These are phyloP conservation scores for Felis chaus DNA, from an alignment of 2,113 vertebrate genomes.

Conservation along the genomic window DNA sequence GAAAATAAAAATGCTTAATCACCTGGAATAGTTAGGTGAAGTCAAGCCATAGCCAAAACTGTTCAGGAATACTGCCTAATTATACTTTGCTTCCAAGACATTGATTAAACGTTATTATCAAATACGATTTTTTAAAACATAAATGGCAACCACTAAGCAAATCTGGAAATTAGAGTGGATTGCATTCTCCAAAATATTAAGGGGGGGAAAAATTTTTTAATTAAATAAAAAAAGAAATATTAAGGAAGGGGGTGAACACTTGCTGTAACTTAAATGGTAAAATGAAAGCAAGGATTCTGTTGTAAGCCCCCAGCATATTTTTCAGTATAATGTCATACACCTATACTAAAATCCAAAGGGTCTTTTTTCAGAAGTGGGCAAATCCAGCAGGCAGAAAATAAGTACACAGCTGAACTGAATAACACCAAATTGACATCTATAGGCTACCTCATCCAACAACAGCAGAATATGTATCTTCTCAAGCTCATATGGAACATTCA, in stretches of 20 bases:
- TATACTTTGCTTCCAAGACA: neutral
- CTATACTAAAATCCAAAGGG: neutral
- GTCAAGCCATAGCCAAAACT: neutral
- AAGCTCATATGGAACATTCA: neutral
- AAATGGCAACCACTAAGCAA: neutral
- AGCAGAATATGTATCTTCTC: neutral
- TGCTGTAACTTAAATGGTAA: neutral
- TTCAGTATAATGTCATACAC: neutral
- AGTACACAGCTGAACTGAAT: neutral
- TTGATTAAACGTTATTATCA: neutral
- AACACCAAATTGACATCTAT: neutral
- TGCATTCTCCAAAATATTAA: neutral
- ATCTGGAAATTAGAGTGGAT: neutral
- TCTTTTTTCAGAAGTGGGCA: neutral
- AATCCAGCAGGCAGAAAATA: neutral
- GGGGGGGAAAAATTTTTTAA: neutral
- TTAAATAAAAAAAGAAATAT: neutral
- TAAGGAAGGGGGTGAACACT: neutral
- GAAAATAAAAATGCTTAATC: neutral
- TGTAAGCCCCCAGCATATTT: neutral
- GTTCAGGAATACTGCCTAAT: neutral
- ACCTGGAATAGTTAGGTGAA: conserved; percentile 21
- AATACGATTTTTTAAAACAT: neutral
- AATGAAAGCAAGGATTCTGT: conserved; percentile 10
- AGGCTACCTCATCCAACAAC: neutral